Conservation (phyloP, 2,888 invertebrate genomes). For the Coenonympha glycerion region DNA sequence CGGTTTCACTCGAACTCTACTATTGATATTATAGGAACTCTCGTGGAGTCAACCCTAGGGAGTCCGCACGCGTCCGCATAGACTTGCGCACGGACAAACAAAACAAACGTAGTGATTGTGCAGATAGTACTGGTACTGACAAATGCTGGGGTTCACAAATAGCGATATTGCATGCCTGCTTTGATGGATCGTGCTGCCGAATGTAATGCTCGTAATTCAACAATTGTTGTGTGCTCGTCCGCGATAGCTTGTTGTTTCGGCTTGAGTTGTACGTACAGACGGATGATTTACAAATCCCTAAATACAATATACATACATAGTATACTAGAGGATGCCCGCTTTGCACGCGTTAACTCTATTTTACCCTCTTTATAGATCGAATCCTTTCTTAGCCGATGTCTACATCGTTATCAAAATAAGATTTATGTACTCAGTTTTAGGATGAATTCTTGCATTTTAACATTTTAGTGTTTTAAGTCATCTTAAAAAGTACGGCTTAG, state of each 20-base stretch:
- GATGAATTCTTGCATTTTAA: too few species aligned
- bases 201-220: slow-evolving; percentile 43
- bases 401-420: too few species aligned
- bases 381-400: too few species aligned
- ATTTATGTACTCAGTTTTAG: too few species aligned
- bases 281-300: neutral
- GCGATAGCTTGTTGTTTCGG: slow-evolving; percentile 21
- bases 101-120: slow-evolving; percentile 50
- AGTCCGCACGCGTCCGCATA: slow-evolving; percentile 35
- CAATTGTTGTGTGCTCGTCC: slow-evolving; percentile 30
- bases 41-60: slow-evolving; percentile 1
- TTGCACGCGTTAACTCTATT: too few species aligned
- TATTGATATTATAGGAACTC: neutral
- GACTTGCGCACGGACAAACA: slow-evolving; percentile 41
- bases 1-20: too few species aligned
- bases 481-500: too few species aligned
- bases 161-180: slow-evolving; percentile 52
- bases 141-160: slow-evolving; percentile 49
- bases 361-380: too few species aligned
- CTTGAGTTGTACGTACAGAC: neutral
- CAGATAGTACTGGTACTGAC: slow-evolving; percentile 61
- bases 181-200: slow-evolving; percentile 52
- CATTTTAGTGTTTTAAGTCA: too few species aligned
- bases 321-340: too few species aligned
- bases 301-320: too few species aligned